A percentile compares a stretch with the other conserved stretches of the same genome.
Conservation (phyloP, 1,140 invertebrate species). For the Drosophila saltans region DNA sequence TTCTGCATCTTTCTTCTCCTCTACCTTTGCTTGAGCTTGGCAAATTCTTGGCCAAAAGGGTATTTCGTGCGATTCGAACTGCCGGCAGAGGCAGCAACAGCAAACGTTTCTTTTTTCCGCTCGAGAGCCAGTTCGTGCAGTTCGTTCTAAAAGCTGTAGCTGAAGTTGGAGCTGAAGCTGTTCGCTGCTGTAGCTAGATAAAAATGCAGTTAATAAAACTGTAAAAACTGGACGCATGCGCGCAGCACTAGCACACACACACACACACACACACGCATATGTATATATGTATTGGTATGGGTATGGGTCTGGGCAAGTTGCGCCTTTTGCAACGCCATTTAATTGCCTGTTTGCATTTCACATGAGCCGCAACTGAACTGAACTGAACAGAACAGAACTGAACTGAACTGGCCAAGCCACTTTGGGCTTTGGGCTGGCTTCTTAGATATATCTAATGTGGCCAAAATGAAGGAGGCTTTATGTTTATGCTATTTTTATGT, state of each 20-base stretch:
- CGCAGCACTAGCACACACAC: slow-evolving; percentile 48
- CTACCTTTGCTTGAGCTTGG: slow-evolving; percentile 55
- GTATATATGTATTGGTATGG: slow-evolving; percentile 25
- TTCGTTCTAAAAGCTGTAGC: slow-evolving; percentile 39
- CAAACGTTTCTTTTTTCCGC: slow-evolving; percentile 68
- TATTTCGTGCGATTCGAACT: slow-evolving; percentile 73
- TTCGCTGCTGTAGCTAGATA: slow-evolving; percentile 64
- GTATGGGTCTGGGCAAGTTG: slow-evolving; percentile 62
- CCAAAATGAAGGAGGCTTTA: slow-evolving; percentile 24
- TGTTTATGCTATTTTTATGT: slow-evolving; percentile 56
- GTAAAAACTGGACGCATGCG: slow-evolving; percentile 81
- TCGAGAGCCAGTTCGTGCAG: slow-evolving; percentile 79
- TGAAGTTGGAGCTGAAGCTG: slow-evolving; percentile 31
- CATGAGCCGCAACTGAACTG: slow-evolving; percentile 54
- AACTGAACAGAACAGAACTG: background rate
- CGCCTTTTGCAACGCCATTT: slow-evolving; percentile 76
- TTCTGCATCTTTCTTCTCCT: slow-evolving; percentile 50
- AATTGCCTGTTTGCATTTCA: slow-evolving; percentile 81
- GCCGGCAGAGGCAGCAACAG: slow-evolving; percentile 36
- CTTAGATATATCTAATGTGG: slow-evolving; percentile 13
- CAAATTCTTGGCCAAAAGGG: slow-evolving; percentile 79
- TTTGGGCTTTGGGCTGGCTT: background rate
- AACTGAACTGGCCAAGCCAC: slow-evolving; percentile 5
- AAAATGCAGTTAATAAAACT: slow-evolving; percentile 82
- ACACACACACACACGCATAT: slow-evolving; percentile 44